Conservation (phyloP, 2,888 invertebrate genomes). For the Zeuzera pyrina region DNA sequence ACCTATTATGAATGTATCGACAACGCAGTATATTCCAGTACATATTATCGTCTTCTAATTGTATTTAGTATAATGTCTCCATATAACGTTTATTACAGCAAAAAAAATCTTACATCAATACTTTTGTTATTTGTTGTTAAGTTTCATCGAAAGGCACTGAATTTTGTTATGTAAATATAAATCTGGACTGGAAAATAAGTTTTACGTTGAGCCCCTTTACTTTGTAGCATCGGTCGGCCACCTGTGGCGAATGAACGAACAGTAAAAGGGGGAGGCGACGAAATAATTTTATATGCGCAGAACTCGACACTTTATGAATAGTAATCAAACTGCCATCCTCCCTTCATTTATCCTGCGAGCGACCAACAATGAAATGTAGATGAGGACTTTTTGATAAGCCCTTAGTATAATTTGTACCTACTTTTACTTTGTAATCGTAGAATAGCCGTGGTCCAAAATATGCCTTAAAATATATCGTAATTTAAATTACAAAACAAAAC, state of each 20-base stretch:
- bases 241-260: background rate
- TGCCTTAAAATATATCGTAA: too few species aligned
- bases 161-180: conserved; percentile 47
- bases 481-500: too few species aligned
- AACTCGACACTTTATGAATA: conserved; percentile 52
- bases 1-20: too few species aligned
- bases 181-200: conserved; percentile 44
- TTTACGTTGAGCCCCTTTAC: conserved; percentile 35
- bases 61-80: too few species aligned
- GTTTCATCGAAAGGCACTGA: too few species aligned
- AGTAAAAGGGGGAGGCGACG: conserved; percentile 19
- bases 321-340: conserved; percentile 54
- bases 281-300: conserved; percentile 32
- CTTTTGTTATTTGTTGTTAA: too few species aligned
- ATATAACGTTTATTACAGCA: too few species aligned
- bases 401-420: conserved; percentile 40
- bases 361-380: conserved; percentile 53
- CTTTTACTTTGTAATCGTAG: conserved; percentile 30
- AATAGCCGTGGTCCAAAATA: conserved; percentile 24
- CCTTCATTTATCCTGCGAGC: conserved; percentile 45
- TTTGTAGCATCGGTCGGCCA: conserved; percentile 23
- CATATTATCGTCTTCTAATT: too few species aligned
- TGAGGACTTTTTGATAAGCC: conserved; percentile 48
- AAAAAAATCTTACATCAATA: too few species aligned
- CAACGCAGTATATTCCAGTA: too few species aligned